Evolutionary conservation across 1,140 invertebrate species (phyloP).

Genomic region (Camponotus vicinus): DNA sequence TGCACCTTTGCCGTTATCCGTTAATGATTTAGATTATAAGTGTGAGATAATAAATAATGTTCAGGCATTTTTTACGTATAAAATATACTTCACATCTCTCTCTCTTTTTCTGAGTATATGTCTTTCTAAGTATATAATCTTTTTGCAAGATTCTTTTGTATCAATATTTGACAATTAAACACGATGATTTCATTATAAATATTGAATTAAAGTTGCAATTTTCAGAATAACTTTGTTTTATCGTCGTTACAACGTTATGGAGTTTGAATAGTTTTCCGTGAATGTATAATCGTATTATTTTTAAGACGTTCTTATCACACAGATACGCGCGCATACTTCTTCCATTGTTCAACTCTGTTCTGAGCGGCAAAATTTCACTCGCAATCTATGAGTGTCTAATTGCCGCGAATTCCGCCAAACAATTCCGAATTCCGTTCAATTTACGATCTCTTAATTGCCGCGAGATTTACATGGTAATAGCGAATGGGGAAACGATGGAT

Average conservation of each 20-base stretch:
- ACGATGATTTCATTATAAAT: not conserved
- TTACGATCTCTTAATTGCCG: conserved; percentile 45
- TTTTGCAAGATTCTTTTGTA: not conserved
- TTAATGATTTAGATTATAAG: not conserved
- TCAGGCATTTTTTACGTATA: not conserved
- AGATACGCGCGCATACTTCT: not conserved
- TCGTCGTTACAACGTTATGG: not conserved
- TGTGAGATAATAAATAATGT: not conserved
- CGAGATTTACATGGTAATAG: conserved; percentile 1
- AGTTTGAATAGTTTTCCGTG: not conserved
- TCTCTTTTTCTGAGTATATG: too few species aligned
- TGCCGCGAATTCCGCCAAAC: not conserved
- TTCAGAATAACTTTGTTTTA: not conserved
- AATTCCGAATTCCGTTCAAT: not conserved
- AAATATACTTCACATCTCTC: not conserved
- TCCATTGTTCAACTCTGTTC: not conserved
- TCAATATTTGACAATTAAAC: conserved; percentile 14
- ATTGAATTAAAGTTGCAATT: conserved; percentile 6
- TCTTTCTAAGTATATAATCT: not conserved
- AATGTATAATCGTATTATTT: not conserved
- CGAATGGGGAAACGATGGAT: conserved; percentile 35
- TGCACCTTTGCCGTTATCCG: not conserved
- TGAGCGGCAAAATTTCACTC: not conserved
- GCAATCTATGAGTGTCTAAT: conserved; percentile 21
- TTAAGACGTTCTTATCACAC: not conserved